These are phyloP conservation scores for Geococcyx californianus DNA, from an alignment of 2,113 vertebrate genomes.

Conservation along the genomic window DNA sequence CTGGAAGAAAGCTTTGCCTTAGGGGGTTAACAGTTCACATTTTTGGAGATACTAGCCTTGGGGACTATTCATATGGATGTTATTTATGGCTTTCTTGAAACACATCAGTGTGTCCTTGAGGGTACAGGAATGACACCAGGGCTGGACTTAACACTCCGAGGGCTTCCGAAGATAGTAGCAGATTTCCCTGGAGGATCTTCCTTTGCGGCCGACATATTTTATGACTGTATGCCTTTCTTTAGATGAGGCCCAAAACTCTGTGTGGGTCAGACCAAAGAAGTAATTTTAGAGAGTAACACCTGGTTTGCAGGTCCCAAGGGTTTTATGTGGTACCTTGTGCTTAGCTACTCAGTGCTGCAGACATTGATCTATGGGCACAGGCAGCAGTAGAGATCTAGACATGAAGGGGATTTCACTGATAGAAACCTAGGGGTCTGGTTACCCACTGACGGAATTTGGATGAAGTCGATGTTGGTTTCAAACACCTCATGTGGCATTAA, in stretches of 20 bases:
- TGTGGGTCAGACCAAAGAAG: background rate
- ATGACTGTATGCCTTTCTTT: background rate
- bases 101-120: background rate
- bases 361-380: background rate
- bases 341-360: background rate
- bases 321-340: background rate
- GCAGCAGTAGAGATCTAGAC: background rate
- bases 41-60: background rate
- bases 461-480: background rate
- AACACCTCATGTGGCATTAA: background rate
- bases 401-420: accelerated
- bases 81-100: constrained; percentile 24
- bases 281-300: background rate
- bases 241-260: background rate
- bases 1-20: background rate
- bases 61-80: background rate
- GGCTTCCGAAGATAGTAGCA: background rate
- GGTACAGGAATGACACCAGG: background rate
- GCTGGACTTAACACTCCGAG: background rate
- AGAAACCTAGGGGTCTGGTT: accelerated
- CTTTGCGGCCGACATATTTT: background rate
- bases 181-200: background rate
- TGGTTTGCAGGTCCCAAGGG: background rate
- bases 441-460: background rate
- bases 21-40: background rate